phyloP scores from a whole-genome alignment of 2,113 vertebrate species.

The Python bivittatus region DNA sequence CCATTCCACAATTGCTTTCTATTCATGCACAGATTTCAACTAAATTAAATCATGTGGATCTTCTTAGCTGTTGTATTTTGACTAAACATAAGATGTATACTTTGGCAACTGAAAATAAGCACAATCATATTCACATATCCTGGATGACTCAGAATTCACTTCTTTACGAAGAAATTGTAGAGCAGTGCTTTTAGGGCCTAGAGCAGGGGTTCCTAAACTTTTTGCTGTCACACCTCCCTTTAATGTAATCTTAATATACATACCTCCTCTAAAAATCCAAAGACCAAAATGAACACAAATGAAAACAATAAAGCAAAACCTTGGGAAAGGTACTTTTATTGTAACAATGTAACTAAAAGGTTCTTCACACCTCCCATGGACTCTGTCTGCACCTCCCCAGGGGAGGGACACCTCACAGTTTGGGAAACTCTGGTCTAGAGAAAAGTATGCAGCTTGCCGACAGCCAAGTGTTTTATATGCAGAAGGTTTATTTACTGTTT shows the following conservation, averaged over 20 bases:
- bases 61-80: background rate
- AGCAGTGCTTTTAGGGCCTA: background rate
- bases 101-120: background rate
- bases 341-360: background rate
- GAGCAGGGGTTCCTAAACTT: background rate
- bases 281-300: background rate
- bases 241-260: background rate
- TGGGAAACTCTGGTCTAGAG: background rate
- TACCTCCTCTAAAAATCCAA: background rate
- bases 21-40: background rate
- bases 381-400: background rate
- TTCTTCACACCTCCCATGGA: background rate
- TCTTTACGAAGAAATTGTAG: background rate
- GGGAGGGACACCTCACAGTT: background rate
- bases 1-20: background rate
- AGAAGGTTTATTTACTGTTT: background rate
- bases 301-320: background rate
- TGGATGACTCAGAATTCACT: background rate
- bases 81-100: background rate
- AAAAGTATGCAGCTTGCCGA: background rate
- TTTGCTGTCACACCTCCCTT: background rate
- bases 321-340: background rate
- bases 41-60: background rate
- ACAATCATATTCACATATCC: background rate
- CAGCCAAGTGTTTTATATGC: background rate